Base-by-base conservation (phyloP, 2,888 invertebrate genomes). In the Carabus problematicus region DNA sequence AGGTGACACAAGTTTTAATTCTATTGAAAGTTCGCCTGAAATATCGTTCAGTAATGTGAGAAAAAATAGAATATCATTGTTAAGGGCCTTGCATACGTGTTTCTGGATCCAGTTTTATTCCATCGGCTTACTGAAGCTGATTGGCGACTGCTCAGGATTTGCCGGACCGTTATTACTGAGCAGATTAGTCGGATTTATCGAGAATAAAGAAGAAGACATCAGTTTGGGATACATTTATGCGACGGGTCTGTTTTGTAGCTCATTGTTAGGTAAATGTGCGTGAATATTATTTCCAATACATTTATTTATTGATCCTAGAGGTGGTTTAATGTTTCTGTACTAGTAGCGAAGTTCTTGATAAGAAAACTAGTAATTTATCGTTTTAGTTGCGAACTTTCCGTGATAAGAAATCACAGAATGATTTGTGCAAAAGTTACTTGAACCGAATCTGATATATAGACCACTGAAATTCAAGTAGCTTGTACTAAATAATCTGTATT, bases 161-260 rank as follows among this genome's bases (percentile, higher is more conserved):
- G 91, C 91, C 16, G 95, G 95, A 0, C 98, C 98, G 0, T 81
- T 98, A 70, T 83, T 98, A 41, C 84, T 98, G 0, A 95, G 94
- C 77, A 88, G 85, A 76, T 84, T 98, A 39, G 89, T 98, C 1
- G 83, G 85, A 19, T 95, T 90, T 78, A 89, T 95, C 71, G 91
- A 94, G 79, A 87, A 90, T 75, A 87, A 87, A 74, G 84, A 84
- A 39, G 89, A 91, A 74, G 88, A 90, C 72, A 81, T 87, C 67
- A 85, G 85, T 76, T 82, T 86, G 76, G 89, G 89, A 0, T 90
- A 90, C 76, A 76, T 86, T 1, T 91, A 89, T 77, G 92, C 92
- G 0, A 77, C 82, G 6, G 88, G 89, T 1, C 83, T 95, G 72
- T 88, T 91, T 77, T 73, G 82, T 8, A 84, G 88, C 12, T 87